Evolutionary conservation across 2,113 vertebrate genomes (phyloP).

Genomic region (Pholis gunnellus): DNA sequence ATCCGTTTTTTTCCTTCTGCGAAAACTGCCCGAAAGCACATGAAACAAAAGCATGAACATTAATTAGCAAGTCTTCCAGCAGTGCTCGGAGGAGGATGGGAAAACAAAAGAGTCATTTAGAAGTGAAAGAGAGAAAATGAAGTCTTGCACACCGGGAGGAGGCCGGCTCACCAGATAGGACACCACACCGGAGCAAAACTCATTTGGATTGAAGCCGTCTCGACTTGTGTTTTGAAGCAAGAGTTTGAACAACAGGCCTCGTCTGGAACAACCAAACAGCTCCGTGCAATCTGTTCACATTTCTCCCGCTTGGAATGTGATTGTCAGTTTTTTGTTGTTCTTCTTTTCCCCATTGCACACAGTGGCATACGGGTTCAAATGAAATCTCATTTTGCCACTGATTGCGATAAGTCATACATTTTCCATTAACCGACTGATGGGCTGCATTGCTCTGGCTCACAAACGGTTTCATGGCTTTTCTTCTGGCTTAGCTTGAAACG

Average conservation of each 20-base stretch:
- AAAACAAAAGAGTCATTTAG: slow-evolving; percentile 53
- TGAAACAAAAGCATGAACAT: slow-evolving; percentile 21
- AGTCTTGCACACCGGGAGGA: slow-evolving; percentile 44
- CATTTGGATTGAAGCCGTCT: slow-evolving; percentile 59
- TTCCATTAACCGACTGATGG: slow-evolving; percentile 55
- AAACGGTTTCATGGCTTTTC: slow-evolving; percentile 30
- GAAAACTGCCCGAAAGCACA: slow-evolving; percentile 24
- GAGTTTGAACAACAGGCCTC: slow-evolving; percentile 59
- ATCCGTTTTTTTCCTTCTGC: slow-evolving; percentile 12
- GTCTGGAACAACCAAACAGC: slow-evolving; percentile 37
- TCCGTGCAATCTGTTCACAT: slow-evolving; percentile 65
- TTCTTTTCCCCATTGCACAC: slow-evolving; percentile 10
- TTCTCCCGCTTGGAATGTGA: slow-evolving; percentile 38
- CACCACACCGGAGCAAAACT: slow-evolving; percentile 45
- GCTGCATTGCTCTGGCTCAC: slow-evolving; percentile 17
- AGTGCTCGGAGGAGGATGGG: slow-evolving; percentile 44
- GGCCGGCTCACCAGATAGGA: slow-evolving; percentile 27
- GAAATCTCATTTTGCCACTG: slow-evolving; percentile 60
- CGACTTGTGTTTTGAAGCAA: slow-evolving; percentile 38
- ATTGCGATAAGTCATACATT: slow-evolving; percentile 63
- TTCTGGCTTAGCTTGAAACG: slow-evolving; percentile 23
- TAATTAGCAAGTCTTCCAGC: slow-evolving; percentile 66
- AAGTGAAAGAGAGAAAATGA: slow-evolving; percentile 41
- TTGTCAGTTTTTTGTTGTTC: slow-evolving; percentile 33
- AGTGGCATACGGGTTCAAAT: slow-evolving; percentile 64